Evolutionary conservation across 1,140 invertebrate species (phyloP), one percentile per base, ranked within the genome.

Genomic region (Leptinotarsa texana): DNA sequence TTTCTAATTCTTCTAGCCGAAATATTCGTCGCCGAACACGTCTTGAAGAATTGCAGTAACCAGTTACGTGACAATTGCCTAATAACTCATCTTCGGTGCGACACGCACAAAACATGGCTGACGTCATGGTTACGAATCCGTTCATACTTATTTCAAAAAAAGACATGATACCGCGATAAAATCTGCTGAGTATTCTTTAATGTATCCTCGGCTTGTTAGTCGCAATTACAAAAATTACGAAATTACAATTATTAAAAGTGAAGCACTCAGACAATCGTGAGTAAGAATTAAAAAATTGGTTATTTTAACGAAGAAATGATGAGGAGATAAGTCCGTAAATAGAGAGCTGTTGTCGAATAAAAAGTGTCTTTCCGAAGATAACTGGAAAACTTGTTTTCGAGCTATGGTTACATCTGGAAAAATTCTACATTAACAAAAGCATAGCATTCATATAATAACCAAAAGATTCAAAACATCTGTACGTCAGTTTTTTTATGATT

Each of bases 11-110:
- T 57, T 18, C 15, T 13, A 57, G 15, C 15, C n/a, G 27, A 33
- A 42, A 68, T 11, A 68, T 47, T 18, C 33, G 15, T 42, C 33
- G 24, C 5, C 66, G 42, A 68, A 68, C 42, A 47, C 66, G 42
- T 42, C 66, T 18, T 18, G 18, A 33, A n/a, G 42, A 42, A 18
- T 68, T 42, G 24, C 33, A 33, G 11, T 18, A 42, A 57, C 24
- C 15, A 49, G 33, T 68, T 68, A 68, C 66, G 66, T 68, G 66
- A 68, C 33, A 68, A 68, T 68, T 47, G 24, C 18, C 33, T 68
- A 68, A 68, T 68, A 42, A 42, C 66, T 13, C 42, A 42, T 18
- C 33, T 47, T 18, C n/a, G 15, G 6, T 18, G 11, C 13, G 15
- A n/a, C 66, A 68, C 66, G 66, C 66, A 68, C 66, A 17, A 66